Evolutionary conservation across 2,888 invertebrate species (phyloP).

Genomic region (Stenolophus ochropezus): DNA sequence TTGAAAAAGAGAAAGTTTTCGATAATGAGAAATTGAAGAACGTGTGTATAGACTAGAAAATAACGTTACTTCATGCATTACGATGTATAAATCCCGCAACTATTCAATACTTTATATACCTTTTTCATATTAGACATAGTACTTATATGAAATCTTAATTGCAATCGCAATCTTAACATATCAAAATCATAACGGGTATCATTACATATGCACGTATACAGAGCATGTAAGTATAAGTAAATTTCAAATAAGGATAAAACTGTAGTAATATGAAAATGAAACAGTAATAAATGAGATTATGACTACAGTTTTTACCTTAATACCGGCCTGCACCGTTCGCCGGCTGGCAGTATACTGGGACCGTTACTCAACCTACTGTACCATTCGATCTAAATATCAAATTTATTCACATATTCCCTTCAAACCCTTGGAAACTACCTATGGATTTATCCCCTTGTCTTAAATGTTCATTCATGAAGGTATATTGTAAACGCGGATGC

Average conservation of each 20-base stretch:
- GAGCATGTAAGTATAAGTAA: background rate
- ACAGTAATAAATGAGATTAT: background rate
- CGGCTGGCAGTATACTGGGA: conserved; percentile 32
- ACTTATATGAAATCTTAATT: too few relatives aligned
- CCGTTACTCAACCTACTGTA: conserved; percentile 59
- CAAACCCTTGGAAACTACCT: background rate
- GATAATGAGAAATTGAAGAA: too few relatives aligned
- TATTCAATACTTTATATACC: too few relatives aligned
- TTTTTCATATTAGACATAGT: too few relatives aligned
- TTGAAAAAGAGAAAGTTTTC: too few relatives aligned
- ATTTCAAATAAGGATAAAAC: too few relatives aligned
- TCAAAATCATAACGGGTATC: background rate
- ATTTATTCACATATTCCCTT: background rate
- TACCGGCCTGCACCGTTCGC: conserved; percentile 43
- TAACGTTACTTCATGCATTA: too few relatives aligned
- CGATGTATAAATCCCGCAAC: too few relatives aligned
- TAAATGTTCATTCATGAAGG: background rate
- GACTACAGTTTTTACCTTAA: background rate
- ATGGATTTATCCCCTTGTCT: background rate
- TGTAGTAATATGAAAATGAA: background rate
- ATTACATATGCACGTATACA: background rate
- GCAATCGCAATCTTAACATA: too few relatives aligned
- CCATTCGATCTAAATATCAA: conserved; percentile 47
- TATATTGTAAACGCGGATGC: background rate
- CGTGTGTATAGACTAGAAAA: too few relatives aligned